A percentile compares a stretch with the other conserved stretches of the same genome.
phyloP scores from a whole-genome alignment of 2,888 invertebrate species.

The Amphipoea lucens region DNA sequence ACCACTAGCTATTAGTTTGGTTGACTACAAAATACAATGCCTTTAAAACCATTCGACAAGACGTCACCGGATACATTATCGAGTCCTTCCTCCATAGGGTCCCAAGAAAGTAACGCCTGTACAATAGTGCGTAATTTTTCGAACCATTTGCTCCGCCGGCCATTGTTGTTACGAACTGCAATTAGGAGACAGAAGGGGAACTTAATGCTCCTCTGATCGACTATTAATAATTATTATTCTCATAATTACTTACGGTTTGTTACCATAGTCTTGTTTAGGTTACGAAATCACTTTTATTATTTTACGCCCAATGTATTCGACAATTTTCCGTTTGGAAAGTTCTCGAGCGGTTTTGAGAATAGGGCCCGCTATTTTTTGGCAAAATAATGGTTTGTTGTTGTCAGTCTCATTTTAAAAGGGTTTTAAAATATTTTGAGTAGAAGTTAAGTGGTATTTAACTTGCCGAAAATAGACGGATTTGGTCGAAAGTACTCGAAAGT shows the following conservation, averaged over 20 bases:
- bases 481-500: neutral
- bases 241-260: constrained; percentile 68
- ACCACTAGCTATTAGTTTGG: too few relatives aligned
- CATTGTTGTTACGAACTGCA: constrained; percentile 75
- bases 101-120: constrained; percentile 63
- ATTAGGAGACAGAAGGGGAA: constrained; percentile 68
- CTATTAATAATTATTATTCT: constrained; percentile 79
- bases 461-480: constrained; percentile 12
- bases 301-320: constrained; percentile 27
- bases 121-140: constrained; percentile 85
- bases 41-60: constrained; percentile 15
- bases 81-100: constrained; percentile 40
- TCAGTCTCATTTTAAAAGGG: constrained; percentile 55
- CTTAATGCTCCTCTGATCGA: constrained; percentile 72
- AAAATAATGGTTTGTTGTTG: constrained; percentile 49
- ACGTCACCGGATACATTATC: constrained; percentile 42
- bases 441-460: constrained; percentile 46
- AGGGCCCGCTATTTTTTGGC: constrained; percentile 37
- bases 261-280: constrained; percentile 57
- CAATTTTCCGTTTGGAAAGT: constrained; percentile 21
- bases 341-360: constrained; percentile 49
- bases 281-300: constrained; percentile 31
- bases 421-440: constrained; percentile 48
- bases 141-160: constrained; percentile 77
- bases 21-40: neutral